A percentile compares a stretch with the other conserved stretches of the same genome.
Evolutionary conservation across 2,888 invertebrate genomes (phyloP).

Genomic region (Apeira syringaria): DNA sequence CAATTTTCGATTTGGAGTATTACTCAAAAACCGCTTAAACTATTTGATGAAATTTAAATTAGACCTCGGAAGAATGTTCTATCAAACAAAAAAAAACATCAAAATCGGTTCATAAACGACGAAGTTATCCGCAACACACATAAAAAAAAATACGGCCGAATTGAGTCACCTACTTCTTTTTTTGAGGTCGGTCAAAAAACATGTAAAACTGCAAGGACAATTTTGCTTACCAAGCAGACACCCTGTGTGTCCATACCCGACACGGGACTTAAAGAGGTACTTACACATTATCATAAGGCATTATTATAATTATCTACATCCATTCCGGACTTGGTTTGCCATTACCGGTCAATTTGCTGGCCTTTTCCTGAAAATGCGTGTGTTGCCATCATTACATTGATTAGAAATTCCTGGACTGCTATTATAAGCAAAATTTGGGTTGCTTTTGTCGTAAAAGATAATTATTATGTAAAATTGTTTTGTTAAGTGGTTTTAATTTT

Average conservation of each 20-base stretch:
- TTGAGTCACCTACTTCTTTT: too few relatives aligned
- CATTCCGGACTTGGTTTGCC: conserved; percentile 41
- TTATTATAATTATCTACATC: conserved; percentile 61
- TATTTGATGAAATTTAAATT: too few relatives aligned
- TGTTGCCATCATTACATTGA: conserved; percentile 43
- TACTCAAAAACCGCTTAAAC: too few relatives aligned
- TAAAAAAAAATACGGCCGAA: too few relatives aligned
- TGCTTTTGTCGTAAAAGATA: conserved; percentile 15
- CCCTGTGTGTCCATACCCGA: conserved; percentile 37
- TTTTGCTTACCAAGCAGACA: conserved; percentile 14
- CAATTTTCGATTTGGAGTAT: too few relatives aligned
- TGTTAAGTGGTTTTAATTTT: conserved; percentile 7
- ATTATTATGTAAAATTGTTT: not conserved
- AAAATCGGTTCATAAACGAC: too few relatives aligned
- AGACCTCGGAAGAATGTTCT: too few relatives aligned
- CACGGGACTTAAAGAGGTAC: conserved; percentile 43
- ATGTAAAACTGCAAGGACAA: too few relatives aligned
- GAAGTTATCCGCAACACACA: too few relatives aligned
- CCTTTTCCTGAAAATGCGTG: conserved; percentile 45
- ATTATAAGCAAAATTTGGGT: conserved; percentile 23
- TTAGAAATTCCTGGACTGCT: conserved; percentile 31
- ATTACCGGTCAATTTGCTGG: conserved; percentile 49
- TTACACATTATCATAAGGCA: conserved; percentile 66
- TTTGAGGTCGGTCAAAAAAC: too few relatives aligned
- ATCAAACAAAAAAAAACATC: too few relatives aligned